Conservation (phyloP, 2,797 vertebrate species). For the Gephyroberyx darwinii region DNA sequence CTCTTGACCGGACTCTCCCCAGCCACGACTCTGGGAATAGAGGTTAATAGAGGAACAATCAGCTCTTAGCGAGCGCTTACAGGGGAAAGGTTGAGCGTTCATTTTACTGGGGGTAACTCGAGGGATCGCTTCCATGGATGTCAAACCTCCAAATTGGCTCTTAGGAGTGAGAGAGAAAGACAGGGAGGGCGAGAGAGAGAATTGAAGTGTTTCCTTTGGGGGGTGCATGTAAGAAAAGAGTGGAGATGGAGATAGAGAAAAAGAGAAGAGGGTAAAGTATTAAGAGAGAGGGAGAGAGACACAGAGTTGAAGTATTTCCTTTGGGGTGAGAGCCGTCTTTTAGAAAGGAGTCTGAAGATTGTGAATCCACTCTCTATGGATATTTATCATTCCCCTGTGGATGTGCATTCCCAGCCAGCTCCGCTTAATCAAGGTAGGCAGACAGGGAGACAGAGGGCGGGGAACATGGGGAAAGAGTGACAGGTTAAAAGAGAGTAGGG, state of each 20-base stretch:
- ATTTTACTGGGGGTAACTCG: conserved; percentile 50
- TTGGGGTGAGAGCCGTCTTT: conserved; percentile 59
- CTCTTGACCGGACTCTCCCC: not conserved
- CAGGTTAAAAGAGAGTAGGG: not conserved
- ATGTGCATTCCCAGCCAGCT: conserved; percentile 59
- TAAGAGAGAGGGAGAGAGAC: conserved; percentile 49
- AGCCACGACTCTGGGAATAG: conserved; percentile 9
- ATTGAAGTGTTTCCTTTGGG: conserved; percentile 54
- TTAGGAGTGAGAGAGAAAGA: conserved; percentile 49
- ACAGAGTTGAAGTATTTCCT: conserved; percentile 61
- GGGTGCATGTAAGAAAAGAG: conserved; percentile 43
- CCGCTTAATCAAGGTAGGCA: conserved; percentile 64
- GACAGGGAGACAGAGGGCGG: conserved; percentile 40
- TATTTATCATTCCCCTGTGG: conserved; percentile 68
- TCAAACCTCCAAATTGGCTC: conserved; percentile 72
- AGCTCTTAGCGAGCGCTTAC: not conserved
- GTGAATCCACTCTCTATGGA: conserved; percentile 66
- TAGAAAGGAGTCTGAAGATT: conserved; percentile 67
- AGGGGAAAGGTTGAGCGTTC: conserved; percentile 27
- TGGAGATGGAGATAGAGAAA: conserved; percentile 42
- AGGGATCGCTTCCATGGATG: conserved; percentile 42
- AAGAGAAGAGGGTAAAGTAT: conserved; percentile 31
- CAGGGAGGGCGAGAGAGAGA: conserved; percentile 9
- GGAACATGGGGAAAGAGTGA: conserved; percentile 33
- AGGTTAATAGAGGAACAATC: not conserved